Evolutionary conservation across 2,113 vertebrate species (phyloP).

Genomic region (Chamaea fasciata): DNA sequence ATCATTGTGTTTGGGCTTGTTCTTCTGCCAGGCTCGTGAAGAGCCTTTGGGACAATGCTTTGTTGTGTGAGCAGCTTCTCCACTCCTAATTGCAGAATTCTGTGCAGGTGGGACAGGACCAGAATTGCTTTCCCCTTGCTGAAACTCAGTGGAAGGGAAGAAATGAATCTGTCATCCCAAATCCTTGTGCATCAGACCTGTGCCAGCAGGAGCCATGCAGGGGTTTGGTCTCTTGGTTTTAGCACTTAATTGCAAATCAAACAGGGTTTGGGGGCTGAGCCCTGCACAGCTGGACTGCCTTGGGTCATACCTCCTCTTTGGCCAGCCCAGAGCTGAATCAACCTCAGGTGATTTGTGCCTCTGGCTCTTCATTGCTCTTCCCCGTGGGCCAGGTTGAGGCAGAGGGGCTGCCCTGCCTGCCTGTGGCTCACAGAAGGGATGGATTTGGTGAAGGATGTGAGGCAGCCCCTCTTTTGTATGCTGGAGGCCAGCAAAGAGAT

Average conservation of each 20-base stretch:
- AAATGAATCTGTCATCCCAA: not conserved
- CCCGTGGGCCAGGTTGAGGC: not conserved
- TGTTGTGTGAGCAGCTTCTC: not conserved
- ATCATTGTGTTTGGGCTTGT: not conserved
- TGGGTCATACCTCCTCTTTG: not conserved
- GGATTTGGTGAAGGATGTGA: not conserved
- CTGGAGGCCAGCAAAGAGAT: not conserved
- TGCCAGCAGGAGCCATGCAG: not conserved
- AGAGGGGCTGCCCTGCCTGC: not conserved
- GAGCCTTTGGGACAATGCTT: not conserved
- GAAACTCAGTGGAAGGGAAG: not conserved
- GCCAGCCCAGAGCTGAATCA: not conserved
- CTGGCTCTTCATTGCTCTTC: not conserved
- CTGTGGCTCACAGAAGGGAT: not conserved
- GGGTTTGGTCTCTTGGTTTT: not conserved
- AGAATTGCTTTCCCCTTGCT: not conserved
- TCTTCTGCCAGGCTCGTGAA: not conserved
- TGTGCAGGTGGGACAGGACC: not conserved
- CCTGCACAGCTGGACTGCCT: not conserved
- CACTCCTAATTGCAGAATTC: not conserved
- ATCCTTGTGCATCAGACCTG: not conserved
- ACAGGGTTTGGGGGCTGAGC: not conserved
- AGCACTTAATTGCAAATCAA: not conserved
- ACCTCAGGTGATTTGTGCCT: not conserved
- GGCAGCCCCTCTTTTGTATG: not conserved